Evolutionary conservation across 2,888 invertebrate genomes (phyloP).

Genomic region (Stenolophus ochropezus): DNA sequence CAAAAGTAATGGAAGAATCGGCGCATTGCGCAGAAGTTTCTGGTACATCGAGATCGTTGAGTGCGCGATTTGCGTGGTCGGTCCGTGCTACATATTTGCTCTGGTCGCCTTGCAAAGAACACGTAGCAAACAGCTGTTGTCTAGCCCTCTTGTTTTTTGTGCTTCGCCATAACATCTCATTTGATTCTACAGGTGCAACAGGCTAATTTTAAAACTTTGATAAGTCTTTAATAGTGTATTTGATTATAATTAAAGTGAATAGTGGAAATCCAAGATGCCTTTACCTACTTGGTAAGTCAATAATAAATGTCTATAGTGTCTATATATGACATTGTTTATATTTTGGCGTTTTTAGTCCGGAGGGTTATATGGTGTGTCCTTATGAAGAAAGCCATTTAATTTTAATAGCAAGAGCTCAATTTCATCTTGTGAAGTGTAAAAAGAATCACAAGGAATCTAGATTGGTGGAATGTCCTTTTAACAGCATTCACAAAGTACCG

Average conservation of each 20-base stretch:
- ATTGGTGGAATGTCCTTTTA: slow-evolving; percentile 42
- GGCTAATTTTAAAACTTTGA: too few relatives aligned
- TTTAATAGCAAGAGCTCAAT: slow-evolving; percentile 9
- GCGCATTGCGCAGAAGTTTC: too few relatives aligned
- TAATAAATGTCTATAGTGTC: background rate
- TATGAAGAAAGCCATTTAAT: slow-evolving; percentile 37
- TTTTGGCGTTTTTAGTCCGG: background rate
- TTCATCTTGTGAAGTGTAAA: slow-evolving; percentile 47
- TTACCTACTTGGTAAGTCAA: slow-evolving; percentile 5
- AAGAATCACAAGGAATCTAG: background rate
- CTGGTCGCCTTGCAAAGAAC: too few relatives aligned
- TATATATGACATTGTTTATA: background rate
- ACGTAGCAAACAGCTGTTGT: too few relatives aligned
- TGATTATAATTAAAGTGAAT: background rate
- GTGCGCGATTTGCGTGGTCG: too few relatives aligned
- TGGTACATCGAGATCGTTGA: too few relatives aligned
- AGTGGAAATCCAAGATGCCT: background rate
- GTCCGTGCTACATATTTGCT: too few relatives aligned
- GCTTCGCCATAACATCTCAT: too few relatives aligned
- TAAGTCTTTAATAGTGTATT: background rate
- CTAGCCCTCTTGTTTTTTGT: too few relatives aligned
- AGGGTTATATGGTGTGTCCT: slow-evolving; percentile 25
- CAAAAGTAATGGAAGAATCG: too few relatives aligned
- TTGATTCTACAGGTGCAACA: too few relatives aligned
- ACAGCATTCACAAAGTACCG: slow-evolving; percentile 30